Conservation (phyloP, 2,888 invertebrate genomes). For the Anthoptus insignis region DNA sequence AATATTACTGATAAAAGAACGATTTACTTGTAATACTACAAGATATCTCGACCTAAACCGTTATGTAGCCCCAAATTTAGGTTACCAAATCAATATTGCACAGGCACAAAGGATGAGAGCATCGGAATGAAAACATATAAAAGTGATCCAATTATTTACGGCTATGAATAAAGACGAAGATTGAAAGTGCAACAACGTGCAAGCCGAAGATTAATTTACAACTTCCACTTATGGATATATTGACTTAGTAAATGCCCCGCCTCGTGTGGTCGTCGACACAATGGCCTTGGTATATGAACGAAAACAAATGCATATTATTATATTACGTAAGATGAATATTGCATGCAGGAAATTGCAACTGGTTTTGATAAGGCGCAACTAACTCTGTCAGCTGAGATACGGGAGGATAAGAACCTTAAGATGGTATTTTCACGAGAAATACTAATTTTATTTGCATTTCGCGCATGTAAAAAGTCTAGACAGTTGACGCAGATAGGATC, state of each 20-base stretch:
- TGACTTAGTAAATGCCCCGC: slow-evolving; percentile 72
- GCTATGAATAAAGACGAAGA: slow-evolving; percentile 67
- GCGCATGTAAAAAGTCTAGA: slow-evolving; percentile 44
- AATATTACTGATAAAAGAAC: slow-evolving; percentile 77
- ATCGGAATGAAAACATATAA: slow-evolving; percentile 44
- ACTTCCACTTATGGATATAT: slow-evolving; percentile 74
- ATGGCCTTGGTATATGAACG: slow-evolving; percentile 64
- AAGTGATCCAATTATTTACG: slow-evolving; percentile 4
- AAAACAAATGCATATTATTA: slow-evolving; percentile 71
- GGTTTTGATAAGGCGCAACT: slow-evolving; percentile 65
- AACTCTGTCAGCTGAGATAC: slow-evolving; percentile 66
- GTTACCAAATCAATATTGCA: slow-evolving; percentile 58
- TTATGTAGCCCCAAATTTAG: slow-evolving; percentile 62
- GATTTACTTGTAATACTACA: slow-evolving; percentile 72
- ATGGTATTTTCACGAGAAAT: slow-evolving; percentile 55
- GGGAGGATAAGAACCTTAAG: slow-evolving; percentile 54
- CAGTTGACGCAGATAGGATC: slow-evolving; percentile 41
- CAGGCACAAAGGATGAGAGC: slow-evolving; percentile 49
- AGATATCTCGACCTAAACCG: slow-evolving; percentile 70
- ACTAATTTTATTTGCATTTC: slow-evolving; percentile 40
- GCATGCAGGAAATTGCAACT: slow-evolving; percentile 75
- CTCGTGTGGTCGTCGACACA: slow-evolving; percentile 66
- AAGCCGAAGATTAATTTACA: slow-evolving; percentile 74
- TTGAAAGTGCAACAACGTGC: slow-evolving; percentile 76
- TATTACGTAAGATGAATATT: slow-evolving; percentile 68